Evolutionary conservation across 2,113 vertebrate genomes (phyloP).

Genomic region (Aphyosemion australe): DNA sequence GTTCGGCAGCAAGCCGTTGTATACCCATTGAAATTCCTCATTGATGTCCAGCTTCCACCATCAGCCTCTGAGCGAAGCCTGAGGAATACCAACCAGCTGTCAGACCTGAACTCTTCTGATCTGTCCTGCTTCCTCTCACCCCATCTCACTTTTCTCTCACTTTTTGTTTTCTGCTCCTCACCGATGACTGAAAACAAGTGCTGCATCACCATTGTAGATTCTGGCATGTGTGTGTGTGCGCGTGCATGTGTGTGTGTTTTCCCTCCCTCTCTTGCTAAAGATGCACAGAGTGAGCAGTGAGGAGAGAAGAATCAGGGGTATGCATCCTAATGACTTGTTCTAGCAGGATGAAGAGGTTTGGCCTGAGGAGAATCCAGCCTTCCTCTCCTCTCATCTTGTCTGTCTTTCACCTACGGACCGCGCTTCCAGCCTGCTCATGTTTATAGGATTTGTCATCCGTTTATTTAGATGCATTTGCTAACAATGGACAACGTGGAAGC

Average conservation of each 20-base stretch:
- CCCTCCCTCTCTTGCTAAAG: conserved; percentile 28
- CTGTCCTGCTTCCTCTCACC: conserved; percentile 16
- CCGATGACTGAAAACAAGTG: conserved; percentile 66
- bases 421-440: conserved; percentile 38
- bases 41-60: conserved; percentile 73
- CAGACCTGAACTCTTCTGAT: conserved; percentile 17
- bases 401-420: conserved; percentile 33
- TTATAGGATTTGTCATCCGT: conserved; percentile 63
- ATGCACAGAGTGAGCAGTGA: conserved; percentile 35
- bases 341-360: conserved; percentile 27
- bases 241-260: conserved; percentile 4
- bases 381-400: conserved; percentile 26
- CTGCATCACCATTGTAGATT: conserved; percentile 72
- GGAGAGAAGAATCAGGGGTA: conserved; percentile 50
- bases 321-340: conserved; percentile 64
- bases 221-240: conserved; percentile 41
- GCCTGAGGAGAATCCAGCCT: conserved; percentile 40
- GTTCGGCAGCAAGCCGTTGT: conserved; percentile 35
- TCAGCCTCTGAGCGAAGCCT: conserved; percentile 65
- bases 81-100: conserved; percentile 75
- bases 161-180: conserved; percentile 32
- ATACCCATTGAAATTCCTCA: conserved; percentile 71
- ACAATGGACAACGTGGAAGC: conserved; percentile 30
- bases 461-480: conserved; percentile 58
- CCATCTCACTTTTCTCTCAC: conserved; percentile 1